A percentile compares a stretch with the other conserved stretches of the same genome.
phyloP scores from a whole-genome alignment of 2,888 invertebrate species.

The Cosmia pyralina region DNA sequence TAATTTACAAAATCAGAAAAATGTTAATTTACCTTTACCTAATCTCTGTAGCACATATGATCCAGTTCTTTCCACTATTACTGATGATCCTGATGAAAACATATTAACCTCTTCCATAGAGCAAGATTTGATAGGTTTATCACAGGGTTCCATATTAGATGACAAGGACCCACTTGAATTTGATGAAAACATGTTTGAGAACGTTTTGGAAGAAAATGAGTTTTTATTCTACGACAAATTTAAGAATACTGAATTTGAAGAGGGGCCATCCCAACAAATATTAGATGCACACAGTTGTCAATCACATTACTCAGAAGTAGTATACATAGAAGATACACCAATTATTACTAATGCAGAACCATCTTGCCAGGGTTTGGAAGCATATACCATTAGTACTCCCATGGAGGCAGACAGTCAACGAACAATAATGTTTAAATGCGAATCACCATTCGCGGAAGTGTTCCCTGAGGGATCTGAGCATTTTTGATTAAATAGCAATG shows the following conservation, averaged over 20 bases:
- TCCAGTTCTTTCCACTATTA: constrained; percentile 17
- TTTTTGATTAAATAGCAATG: constrained; percentile 31
- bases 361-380: background rate
- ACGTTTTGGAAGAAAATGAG: background rate
- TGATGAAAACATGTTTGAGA: constrained; percentile 17
- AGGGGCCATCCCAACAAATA: background rate
- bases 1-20: background rate
- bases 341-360: background rate
- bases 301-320: background rate
- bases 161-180: constrained; percentile 7
- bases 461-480: background rate
- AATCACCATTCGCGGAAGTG: background rate
- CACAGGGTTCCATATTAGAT: background rate
- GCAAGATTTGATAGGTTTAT: background rate
- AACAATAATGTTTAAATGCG: background rate
- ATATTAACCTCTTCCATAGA: background rate
- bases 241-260: background rate
- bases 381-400: background rate
- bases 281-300: background rate
- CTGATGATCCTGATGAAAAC: background rate
- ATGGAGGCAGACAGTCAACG: background rate
- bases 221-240: background rate
- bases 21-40: background rate
- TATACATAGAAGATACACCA: background rate
- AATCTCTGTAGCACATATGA: constrained; percentile 1